Percentiles rank a stretch among this genome's conserved stretches.
These are phyloP conservation scores for Catharus ustulatus DNA, from an alignment of 2,797 vertebrate species.

Conservation along the genomic window DNA sequence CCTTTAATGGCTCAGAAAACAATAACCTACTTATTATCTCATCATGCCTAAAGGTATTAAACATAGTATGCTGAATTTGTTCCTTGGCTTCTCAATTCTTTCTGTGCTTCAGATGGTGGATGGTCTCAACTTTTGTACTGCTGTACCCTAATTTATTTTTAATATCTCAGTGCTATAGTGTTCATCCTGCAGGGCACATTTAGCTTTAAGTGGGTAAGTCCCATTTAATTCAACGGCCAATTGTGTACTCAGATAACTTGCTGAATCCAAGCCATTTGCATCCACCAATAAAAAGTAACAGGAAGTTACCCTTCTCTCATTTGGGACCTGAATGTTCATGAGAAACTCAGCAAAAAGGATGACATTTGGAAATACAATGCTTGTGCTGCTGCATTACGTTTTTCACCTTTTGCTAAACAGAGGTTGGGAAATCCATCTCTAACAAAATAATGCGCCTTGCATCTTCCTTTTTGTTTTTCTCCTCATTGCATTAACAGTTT, in stretches of 20 bases:
- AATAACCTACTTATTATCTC: slow-evolving; percentile 53
- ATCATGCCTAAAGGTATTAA: slow-evolving; percentile 44
- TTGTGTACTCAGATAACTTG: slow-evolving; percentile 10
- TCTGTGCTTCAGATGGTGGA: slow-evolving; percentile 12
- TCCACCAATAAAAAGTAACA: not conserved
- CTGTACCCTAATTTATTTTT: slow-evolving; percentile 40
- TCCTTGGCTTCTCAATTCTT: not conserved
- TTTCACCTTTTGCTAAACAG: not conserved
- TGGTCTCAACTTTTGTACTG: slow-evolving; percentile 1
- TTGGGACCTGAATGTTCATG: not conserved
- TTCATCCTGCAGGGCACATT: slow-evolving; percentile 8
- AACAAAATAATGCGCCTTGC: not conserved
- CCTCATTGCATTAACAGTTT: not conserved
- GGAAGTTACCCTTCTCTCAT: not conserved
- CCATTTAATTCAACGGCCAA: slow-evolving; percentile 45
- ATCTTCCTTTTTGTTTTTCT: not conserved
- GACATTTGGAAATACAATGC: not conserved
- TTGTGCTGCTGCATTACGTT: not conserved
- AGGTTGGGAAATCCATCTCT: not conserved
- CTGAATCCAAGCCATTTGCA: slow-evolving; percentile 18
- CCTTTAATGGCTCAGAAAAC: slow-evolving; percentile 44
- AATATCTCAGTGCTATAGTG: slow-evolving; percentile 8
- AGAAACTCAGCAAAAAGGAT: not conserved
- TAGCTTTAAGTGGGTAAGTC: slow-evolving; percentile 13
- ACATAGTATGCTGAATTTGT: not conserved